phyloP scores from a whole-genome alignment of 2,888 invertebrate species.

The Phlogophora meticulosa region DNA sequence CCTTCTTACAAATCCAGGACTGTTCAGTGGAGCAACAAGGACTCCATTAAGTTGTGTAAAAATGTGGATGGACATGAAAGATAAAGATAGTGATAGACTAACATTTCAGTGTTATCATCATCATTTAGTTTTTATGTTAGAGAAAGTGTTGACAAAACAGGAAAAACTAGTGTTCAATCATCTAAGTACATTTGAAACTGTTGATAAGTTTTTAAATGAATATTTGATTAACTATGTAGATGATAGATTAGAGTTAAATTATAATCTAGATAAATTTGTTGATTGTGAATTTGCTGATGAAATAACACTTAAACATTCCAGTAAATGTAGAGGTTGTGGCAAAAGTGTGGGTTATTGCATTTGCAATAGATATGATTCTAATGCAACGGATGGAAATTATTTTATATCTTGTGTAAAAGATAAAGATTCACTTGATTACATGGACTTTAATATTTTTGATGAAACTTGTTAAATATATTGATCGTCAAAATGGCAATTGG shows the following conservation, averaged over 20 bases:
- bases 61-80: slow-evolving; percentile 95
- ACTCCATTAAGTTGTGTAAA: slow-evolving; percentile 95
- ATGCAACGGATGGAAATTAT: slow-evolving; percentile 79
- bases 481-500: too few species aligned
- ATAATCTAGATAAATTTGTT: slow-evolving; percentile 78
- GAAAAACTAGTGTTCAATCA: slow-evolving; percentile 95
- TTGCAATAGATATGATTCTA: slow-evolving; percentile 81
- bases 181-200: slow-evolving; percentile 92
- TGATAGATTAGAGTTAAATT: slow-evolving; percentile 65
- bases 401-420: slow-evolving; percentile 80
- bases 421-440: slow-evolving; percentile 81
- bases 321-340: slow-evolving; percentile 84
- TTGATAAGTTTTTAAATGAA: slow-evolving; percentile 93
- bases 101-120: slow-evolving; percentile 98
- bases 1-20: slow-evolving; percentile 96
- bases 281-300: slow-evolving; percentile 83
- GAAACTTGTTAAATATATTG: slow-evolving; percentile 38
- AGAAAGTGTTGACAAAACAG: slow-evolving; percentile 94
- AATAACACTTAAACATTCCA: slow-evolving; percentile 83
- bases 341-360: slow-evolving; percentile 83
- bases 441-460: slow-evolving; percentile 86
- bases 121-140: slow-evolving; percentile 98
- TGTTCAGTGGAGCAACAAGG: slow-evolving; percentile 94
- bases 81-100: slow-evolving; percentile 91
- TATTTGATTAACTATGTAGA: slow-evolving; percentile 85